Base-by-base conservation (phyloP, 64 coral and sea anemone species). In the Montipora cactus region DNA sequence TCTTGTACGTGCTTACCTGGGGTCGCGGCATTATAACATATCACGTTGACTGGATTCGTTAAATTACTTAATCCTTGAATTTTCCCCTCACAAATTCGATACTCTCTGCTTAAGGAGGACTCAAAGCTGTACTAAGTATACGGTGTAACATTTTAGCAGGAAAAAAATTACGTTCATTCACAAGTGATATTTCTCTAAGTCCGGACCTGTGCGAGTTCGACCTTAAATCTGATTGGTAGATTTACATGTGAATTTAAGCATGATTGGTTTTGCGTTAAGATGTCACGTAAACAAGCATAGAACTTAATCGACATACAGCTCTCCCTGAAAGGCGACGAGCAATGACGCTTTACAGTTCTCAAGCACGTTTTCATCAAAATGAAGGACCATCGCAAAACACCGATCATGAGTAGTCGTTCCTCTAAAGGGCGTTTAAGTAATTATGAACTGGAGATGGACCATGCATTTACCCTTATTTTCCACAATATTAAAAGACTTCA, bases 401-500 rank as follows among this genome's bases (percentile, higher is more conserved):
- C 16, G 14, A 66, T 44, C 6, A 82, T 82, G 80, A 82, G 25
- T 66, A 59, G 22, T 66, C 47, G 46, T 14, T 49, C 47, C 45
- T 49, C 45, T 49, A 66, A 21, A 82, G 55, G 58, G 59, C 80
- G 23, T 44, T 8, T 11, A 23, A 45, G 25, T 57, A 82, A 13
- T 7, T 82, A 82, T 18, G 55, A 82, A 21, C 59, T 64, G 64
- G 80, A 82, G 37, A 82, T 82, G 80, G 57, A 82, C 13, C 55
- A 82, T 6, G 80, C 80, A 0, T 82, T 82, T 44, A 82, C 80
- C 45, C 80, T 82, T 15, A 82, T 82, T 44, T 82, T 82, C 23
- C 80, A 82, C 80, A 82, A 82, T 57, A 82, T 82, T 22, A 82
- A 82, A 44, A 82, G 80, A 57, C 80, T 82, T 59, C 80, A 82